Evolutionary conservation across 1,140 invertebrate genomes (phyloP), one percentile per base, ranked within the genome.

Genomic region (Hyles vespertilio): DNA sequence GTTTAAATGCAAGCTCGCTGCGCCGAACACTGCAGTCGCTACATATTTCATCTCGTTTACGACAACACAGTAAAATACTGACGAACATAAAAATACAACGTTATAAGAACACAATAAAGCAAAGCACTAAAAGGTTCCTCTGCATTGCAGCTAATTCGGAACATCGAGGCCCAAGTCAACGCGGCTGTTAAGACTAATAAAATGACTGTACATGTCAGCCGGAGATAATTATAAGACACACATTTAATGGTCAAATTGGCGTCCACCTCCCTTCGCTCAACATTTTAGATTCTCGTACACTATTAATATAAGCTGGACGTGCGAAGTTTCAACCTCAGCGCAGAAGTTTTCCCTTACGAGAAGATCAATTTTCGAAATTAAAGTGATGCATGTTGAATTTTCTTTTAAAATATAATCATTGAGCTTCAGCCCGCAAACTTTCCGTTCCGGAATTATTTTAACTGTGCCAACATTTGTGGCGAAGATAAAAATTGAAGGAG

Each of bases 201-300:
- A 71, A 67, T 48, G 12, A 8, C 46, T 61, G 32, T 50, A 60
- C 69, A 65, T 51, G 44, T 8, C 5, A 33, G 6, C 55, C 51
- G 9, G 43, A 56, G 61, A 61, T 65, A 69, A 67, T 65, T 67
- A 67, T 63, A 67, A 67, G 60, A 68, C 62, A 63, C 60, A 63
- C 36, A 33, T 58, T 59, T 65, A 63, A 70, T 59, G 56, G n/a
- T 36, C 53, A 58, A 66, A 68, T 65, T 60, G 56, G 33, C 49
- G 58, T 46, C 55, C 34, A 48, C 33, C 33, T 32, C 47, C 57
- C 53, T 58, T 58, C 11, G n/a, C 46, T 11, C 10, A 12, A 9
- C 53, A 45, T 49, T 58, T 49, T 34, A 45, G 32, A 56, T 46
- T 45, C 58, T 51, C 57, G 61, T 61, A 60, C 22, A 11, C 59